Evolutionary conservation across 2,113 vertebrate species (phyloP).

Genomic region (Tapirus terrestris): DNA sequence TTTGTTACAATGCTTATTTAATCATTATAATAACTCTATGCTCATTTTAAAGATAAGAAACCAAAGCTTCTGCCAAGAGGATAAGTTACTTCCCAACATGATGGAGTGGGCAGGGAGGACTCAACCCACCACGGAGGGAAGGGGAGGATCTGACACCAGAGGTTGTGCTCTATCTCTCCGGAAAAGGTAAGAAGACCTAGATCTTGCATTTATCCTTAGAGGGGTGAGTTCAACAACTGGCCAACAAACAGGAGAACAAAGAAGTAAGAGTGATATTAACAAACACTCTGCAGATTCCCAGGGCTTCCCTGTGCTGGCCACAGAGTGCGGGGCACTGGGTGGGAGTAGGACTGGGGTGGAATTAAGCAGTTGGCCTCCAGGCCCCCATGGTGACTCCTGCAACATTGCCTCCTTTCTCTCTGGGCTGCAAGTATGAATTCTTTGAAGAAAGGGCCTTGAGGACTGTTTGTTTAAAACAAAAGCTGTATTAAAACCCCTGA

Average conservation of each 20-base stretch:
- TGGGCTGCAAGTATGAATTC: background rate
- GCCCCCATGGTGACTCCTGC: background rate
- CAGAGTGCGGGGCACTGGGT: accelerated
- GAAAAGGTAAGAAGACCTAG: background rate
- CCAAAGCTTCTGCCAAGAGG: background rate
- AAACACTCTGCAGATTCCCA: background rate
- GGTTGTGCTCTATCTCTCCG: background rate
- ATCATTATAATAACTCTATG: background rate
- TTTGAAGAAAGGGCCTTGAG: background rate
- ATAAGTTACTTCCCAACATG: background rate
- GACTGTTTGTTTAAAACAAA: background rate
- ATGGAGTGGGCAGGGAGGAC: accelerated
- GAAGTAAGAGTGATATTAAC: background rate
- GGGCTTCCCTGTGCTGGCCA: background rate
- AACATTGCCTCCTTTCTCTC: background rate
- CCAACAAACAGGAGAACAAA: background rate
- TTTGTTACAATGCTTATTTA: background rate
- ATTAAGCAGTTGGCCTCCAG: background rate
- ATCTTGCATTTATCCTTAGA: background rate
- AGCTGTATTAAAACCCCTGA: background rate
- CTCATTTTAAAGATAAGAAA: background rate
- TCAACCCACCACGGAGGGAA: background rate
- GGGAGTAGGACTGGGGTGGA: background rate
- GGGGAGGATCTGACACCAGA: background rate
- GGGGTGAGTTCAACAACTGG: background rate